These are phyloP conservation scores for Meloe dianella DNA, from an alignment of 2,888 invertebrate species.

Conservation along the genomic window DNA sequence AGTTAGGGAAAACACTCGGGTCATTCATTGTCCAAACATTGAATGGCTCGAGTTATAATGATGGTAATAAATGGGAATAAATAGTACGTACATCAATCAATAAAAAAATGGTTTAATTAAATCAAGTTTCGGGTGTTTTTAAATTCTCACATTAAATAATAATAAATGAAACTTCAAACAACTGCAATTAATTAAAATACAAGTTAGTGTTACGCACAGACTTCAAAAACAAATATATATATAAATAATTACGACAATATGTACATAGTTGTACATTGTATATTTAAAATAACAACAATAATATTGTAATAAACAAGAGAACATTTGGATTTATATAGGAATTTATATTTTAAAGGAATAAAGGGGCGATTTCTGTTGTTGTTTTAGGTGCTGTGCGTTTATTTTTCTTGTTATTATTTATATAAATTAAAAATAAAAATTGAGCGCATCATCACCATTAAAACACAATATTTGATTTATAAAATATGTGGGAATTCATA, in stretches of 20 bases:
- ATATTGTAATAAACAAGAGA: background rate
- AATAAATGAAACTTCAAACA: slow-evolving; percentile 16
- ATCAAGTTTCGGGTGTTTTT: too few species aligned
- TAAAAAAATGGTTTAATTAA: too few species aligned
- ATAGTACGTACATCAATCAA: too few species aligned
- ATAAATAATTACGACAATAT: slow-evolving; percentile 58
- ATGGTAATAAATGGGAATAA: too few species aligned
- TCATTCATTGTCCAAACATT: slow-evolving; percentile 60
- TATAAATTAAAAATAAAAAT: too few species aligned
- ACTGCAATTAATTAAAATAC: slow-evolving; percentile 24
- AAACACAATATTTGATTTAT: too few species aligned
- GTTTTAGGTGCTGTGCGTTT: slow-evolving; percentile 49
- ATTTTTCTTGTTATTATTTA: background rate
- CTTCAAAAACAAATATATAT: slow-evolving; percentile 52
- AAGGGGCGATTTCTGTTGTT: slow-evolving; percentile 27
- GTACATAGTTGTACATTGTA: slow-evolving; percentile 60
- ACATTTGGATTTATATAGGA: slow-evolving; percentile 27
- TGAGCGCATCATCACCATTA: too few species aligned
- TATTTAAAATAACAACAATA: slow-evolving; percentile 34
- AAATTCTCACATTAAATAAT: too few species aligned
- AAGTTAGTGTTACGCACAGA: slow-evolving; percentile 50
- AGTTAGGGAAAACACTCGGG: slow-evolving; percentile 80
- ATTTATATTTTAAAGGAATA: slow-evolving; percentile 35
- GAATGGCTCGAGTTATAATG: slow-evolving; percentile 58
- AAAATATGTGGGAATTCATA: background rate